Base-by-base conservation (phyloP, 2,888 invertebrate genomes). In the Rhingia rostrata region DNA sequence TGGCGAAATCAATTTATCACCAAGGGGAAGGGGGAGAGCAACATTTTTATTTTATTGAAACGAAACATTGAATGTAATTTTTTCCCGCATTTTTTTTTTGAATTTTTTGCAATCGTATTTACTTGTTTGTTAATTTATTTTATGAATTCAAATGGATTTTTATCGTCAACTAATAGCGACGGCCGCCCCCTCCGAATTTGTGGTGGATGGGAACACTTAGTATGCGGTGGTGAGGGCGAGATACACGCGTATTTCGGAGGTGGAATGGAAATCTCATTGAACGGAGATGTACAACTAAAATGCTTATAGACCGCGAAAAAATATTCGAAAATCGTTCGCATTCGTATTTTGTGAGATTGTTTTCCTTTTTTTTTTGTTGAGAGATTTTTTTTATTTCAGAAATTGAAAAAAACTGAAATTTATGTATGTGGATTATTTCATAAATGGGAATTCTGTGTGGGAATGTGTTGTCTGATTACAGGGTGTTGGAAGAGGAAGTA, bases 1-100 rank as follows among this genome's bases (percentile, higher is more conserved):
- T 43, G 10, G 10, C 35, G 4, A 63, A 64, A 58, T 58, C 72
- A 78, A 70, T 78, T 70, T 63, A 72, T 60, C 67, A 67, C 56
- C 53, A 6, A n/a, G 22, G 30, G 47, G 7, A 30, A 32, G 14
- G 22, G 22, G 22, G 1, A 22, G 22, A 22, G 2, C 22, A 1
- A 33, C 53, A 67, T 75, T 53, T 35, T 6, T 30, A 49, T 60
- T 53, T 10, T 22, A 35, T 35, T 60, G 9, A 66, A 35, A 43
- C 30, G 12, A 58, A 45, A 49, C 32, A 12, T 10, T 35, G 6
- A n/a, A 10, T 32, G 45, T 2, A 72, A 6, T 7, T 43, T 33
- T 35, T 30, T n/a, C 33, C 6, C n/a, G 30, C 7, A 12, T 14
- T 54, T 58, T 41, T 43, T 22, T 58, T 66, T 47, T 22, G 4